Evolutionary conservation across 2,888 invertebrate genomes (phyloP), one percentile per base, ranked within the genome.

Genomic region (Linnaemya tessellans): DNA sequence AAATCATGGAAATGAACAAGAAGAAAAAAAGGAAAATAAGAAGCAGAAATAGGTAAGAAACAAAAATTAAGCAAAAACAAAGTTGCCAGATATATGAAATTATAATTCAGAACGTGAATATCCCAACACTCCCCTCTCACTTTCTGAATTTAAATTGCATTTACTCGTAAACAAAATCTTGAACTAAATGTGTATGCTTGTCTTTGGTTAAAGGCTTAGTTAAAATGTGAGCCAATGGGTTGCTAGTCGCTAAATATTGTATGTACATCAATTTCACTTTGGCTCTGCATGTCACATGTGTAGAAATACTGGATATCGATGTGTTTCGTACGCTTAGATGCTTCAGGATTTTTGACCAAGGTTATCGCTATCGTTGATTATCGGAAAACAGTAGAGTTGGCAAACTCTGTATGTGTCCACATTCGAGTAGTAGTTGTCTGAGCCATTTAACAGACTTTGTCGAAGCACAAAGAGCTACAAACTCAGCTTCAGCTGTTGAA

Each of bases 301-400:
- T 81, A 70, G 38, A 78, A 77, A 46, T 82, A 85, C 49, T 82
- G 81, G 9, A 41, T 68, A 22, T 78, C 82, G 18, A 74, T 82
- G 49, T 79, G 82, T 38, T 67, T 68, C 7, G 84, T 77, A 7
- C 81, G 38, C 43, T 84, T 80, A 11, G 62, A 70, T 11, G 65
- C 77, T 49, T 75, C 56, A 18, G 81, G 84, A 58, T 30, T 84
- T 18, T 70, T 56, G 15, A 81, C 84, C 30, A 84, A 49, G 22
- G 60, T 65, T 51, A 78, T 91, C 22, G 71, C 74, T 62, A n/a
- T n/a, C 64, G 41, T 71, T 84, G 81, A 58, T 84, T 81, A 25
- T 81, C 78, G 54, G 18, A 18, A 1, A 18, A 18, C n/a, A 51
- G n/a, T 3, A 38, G 20, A 11, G 64, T 64, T 18, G 64, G 64